Conservation (phyloP, 2,797 vertebrate species). For the Premnoplex brunnescens region DNA sequence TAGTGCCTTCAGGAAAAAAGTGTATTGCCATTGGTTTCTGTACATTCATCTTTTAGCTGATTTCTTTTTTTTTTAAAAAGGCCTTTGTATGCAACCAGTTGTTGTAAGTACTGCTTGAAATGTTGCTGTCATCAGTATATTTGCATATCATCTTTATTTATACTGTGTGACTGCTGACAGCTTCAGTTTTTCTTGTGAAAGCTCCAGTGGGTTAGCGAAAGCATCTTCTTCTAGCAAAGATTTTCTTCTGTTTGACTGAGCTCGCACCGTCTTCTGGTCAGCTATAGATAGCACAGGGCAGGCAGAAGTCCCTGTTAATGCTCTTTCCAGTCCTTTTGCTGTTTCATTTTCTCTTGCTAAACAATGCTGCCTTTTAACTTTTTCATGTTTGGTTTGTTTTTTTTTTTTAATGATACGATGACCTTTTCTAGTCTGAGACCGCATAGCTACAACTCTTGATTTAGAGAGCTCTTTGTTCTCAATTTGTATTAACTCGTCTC, state of each 20-base stretch:
- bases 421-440: not conserved
- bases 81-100: slow-evolving; percentile 57
- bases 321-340: not conserved
- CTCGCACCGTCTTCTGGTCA: not conserved
- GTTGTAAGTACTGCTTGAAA: slow-evolving; percentile 64
- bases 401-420: not conserved
- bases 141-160: slow-evolving; percentile 75
- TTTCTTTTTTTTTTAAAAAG: not conserved
- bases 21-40: slow-evolving; percentile 32
- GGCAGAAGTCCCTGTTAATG: not conserved
- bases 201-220: slow-evolving; percentile 54
- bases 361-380: not conserved
- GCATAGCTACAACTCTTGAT: not conserved
- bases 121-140: slow-evolving; percentile 69
- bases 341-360: not conserved
- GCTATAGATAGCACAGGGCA: not conserved
- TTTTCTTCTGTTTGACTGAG: not conserved
- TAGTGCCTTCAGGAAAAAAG: slow-evolving; percentile 65
- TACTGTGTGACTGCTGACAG: slow-evolving; percentile 53
- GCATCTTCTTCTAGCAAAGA: slow-evolving; percentile 18
- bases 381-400: not conserved
- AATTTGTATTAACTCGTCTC: not conserved
- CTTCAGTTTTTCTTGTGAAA: slow-evolving; percentile 42
- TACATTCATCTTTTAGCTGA: slow-evolving; percentile 53
- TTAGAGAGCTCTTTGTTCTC: not conserved